Evolutionary conservation across 1,140 invertebrate species (phyloP).

Genomic region (Riptortus pedestris): DNA sequence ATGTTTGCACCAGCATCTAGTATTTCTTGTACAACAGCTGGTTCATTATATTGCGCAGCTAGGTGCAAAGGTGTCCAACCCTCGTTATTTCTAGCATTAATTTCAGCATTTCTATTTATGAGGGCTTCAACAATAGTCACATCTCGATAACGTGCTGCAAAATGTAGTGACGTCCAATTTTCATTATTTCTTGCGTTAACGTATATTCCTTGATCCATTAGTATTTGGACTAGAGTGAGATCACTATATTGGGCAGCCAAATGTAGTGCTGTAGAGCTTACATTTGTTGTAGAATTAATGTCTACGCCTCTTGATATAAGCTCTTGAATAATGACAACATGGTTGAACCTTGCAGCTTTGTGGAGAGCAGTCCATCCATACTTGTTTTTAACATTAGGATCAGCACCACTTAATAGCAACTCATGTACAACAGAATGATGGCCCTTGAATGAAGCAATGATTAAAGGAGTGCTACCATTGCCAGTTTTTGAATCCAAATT

Average conservation of each 20-base stretch:
- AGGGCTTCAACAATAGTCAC: neutral
- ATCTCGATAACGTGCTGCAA: neutral
- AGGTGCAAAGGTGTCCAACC: neutral
- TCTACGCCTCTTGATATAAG: neutral
- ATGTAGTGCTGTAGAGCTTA: neutral
- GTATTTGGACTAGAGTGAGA: neutral
- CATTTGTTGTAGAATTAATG: neutral
- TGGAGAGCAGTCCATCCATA: neutral
- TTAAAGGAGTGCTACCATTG: neutral
- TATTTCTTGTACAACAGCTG: neutral
- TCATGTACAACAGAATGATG: neutral
- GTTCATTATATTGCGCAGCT: neutral
- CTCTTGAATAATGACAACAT: neutral
- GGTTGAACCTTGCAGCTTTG: neutral
- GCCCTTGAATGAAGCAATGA: neutral
- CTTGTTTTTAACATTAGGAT: neutral
- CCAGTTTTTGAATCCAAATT: neutral
- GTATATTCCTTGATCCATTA: neutral
- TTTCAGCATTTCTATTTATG: too few relatives aligned
- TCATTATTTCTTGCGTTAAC: neutral
- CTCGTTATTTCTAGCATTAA: neutral
- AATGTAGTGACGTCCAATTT: neutral
- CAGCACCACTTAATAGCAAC: neutral
- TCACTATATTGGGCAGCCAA: neutral
- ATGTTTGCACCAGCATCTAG: neutral